Evolutionary conservation across 1,140 invertebrate genomes (phyloP).

Genomic region (Sarcophaga bullata): DNA sequence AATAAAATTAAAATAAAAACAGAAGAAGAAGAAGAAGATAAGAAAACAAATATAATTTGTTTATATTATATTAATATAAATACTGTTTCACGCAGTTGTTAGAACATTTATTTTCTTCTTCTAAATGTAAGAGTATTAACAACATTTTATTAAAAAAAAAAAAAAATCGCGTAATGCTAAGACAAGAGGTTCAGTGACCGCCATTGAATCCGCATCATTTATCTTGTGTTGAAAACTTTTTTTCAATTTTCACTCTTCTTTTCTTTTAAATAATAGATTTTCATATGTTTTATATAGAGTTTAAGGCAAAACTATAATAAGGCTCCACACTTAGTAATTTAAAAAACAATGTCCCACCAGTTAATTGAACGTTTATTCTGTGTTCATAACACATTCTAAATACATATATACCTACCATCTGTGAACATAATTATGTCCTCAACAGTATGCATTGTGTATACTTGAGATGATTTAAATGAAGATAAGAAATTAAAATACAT

Average conservation of each 20-base stretch:
- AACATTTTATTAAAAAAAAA: neutral
- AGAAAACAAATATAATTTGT: neutral
- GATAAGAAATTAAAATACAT: too few relatives aligned
- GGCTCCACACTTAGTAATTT: too few relatives aligned
- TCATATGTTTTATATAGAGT: neutral
- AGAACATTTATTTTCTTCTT: slow-evolving; percentile 5
- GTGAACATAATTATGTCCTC: too few relatives aligned
- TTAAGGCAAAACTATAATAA: neutral
- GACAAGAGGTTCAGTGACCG: slow-evolving; percentile 22
- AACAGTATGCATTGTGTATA: too few relatives aligned
- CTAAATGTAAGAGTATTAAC: neutral
- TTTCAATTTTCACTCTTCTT: neutral
- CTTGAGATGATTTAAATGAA: too few relatives aligned
- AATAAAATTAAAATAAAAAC: too few relatives aligned
- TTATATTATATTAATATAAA: neutral
- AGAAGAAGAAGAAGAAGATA: too few relatives aligned
- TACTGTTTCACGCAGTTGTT: slow-evolving; percentile 24
- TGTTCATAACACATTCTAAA: too few relatives aligned
- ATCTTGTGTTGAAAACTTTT: neutral
- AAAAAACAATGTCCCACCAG: too few relatives aligned
- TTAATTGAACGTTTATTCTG: too few relatives aligned
- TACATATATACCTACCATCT: too few relatives aligned
- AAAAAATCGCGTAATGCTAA: neutral
- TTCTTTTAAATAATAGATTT: neutral
- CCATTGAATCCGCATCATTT: neutral